A percentile compares a stretch with the other conserved stretches of the same genome.
Conservation (phyloP, 2,113 vertebrate species). For the Pica pica region DNA sequence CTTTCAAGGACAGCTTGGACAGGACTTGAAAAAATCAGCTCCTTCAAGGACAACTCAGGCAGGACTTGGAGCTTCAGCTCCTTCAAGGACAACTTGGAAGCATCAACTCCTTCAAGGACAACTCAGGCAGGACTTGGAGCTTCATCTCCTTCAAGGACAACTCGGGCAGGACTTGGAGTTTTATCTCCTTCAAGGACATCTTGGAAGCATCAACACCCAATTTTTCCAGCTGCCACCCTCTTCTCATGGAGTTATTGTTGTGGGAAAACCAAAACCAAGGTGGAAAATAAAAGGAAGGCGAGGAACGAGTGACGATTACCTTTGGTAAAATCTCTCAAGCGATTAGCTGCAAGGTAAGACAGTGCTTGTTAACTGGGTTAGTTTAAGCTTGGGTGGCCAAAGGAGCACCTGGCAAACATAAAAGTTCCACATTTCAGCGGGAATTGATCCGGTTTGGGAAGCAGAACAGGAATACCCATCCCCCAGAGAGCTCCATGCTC, state of each 20-base stretch:
- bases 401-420: background rate
- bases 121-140: background rate
- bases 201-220: background rate
- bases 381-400: slow-evolving; percentile 18
- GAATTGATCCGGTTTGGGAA: background rate
- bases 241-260: background rate
- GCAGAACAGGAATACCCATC: background rate
- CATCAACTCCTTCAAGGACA: background rate
- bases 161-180: background rate
- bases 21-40: background rate
- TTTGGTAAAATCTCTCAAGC: slow-evolving; percentile 72
- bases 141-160: background rate
- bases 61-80: background rate
- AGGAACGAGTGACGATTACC: slow-evolving; percentile 75
- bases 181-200: background rate
- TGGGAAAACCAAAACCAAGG: background rate
- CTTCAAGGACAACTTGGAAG: background rate
- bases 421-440: background rate
- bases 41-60: background rate
- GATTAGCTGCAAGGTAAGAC: slow-evolving; percentile 81
- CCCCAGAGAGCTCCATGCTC: background rate
- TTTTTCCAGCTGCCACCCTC: background rate
- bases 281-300: background rate
- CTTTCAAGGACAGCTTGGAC: background rate
- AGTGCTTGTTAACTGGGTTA: slow-evolving; percentile 70